phyloP scores from a whole-genome alignment of 2,113 vertebrate genomes.

The Chaetura pelagica region DNA sequence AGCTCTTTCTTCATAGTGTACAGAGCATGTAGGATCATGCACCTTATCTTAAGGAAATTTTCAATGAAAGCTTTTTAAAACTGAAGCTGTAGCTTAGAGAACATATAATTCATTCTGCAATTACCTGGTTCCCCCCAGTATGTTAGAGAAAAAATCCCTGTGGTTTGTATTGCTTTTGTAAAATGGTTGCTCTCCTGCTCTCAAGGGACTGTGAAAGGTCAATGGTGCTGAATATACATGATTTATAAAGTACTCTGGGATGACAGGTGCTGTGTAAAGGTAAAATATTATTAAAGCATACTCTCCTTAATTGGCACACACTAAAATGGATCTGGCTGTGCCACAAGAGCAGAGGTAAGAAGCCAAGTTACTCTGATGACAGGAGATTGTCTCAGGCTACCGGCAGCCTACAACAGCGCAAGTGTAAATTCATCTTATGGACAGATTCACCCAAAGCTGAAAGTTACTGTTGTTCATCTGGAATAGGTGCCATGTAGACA shows the following conservation, averaged over 20 bases:
- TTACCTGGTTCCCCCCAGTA: background rate
- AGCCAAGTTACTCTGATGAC: background rate
- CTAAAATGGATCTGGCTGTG: background rate
- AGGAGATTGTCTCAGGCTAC: background rate
- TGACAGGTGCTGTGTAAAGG: conserved; percentile 12
- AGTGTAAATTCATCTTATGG: background rate
- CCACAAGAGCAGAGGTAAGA: background rate
- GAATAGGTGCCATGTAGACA: background rate
- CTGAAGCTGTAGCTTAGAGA: background rate
- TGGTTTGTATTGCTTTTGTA: conserved; percentile 2
- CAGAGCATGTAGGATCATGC: background rate
- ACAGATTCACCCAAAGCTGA: background rate
- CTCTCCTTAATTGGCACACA: conserved; percentile 7
- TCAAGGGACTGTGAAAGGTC: conserved; percentile 9
- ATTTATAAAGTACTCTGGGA: conserved; percentile 42
- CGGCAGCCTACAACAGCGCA: background rate
- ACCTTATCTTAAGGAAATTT: background rate
- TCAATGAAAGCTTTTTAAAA: background rate
- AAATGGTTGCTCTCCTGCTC: background rate
- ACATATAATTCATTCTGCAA: background rate
- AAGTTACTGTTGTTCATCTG: background rate
- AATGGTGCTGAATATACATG: conserved; percentile 5
- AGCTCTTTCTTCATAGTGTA: background rate
- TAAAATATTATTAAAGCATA: conserved; percentile 11
- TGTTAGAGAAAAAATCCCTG: background rate